These are phyloP conservation scores for Parus major DNA, from an alignment of 2,113 vertebrate species.

Conservation along the genomic window DNA sequence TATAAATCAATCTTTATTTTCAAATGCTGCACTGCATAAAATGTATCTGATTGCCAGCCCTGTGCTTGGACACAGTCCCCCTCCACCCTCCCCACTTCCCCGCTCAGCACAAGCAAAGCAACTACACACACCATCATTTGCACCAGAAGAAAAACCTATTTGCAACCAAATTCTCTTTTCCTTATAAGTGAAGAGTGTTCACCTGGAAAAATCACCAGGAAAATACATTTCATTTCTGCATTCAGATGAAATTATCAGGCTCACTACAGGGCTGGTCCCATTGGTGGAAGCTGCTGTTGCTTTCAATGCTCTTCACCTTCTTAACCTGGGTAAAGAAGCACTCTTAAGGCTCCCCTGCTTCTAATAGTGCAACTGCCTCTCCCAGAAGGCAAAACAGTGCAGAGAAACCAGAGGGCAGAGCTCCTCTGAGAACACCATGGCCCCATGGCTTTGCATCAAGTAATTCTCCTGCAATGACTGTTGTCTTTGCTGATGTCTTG, in stretches of 20 bases:
- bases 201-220: neutral
- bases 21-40: neutral
- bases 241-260: neutral
- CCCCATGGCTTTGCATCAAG: neutral
- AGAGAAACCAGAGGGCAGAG: neutral
- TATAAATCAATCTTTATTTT: slow-evolving; percentile 40
- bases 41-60: neutral
- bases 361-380: neutral
- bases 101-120: neutral
- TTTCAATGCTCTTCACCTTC: neutral
- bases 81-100: neutral
- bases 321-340: neutral
- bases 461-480: neutral
- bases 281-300: fast-evolving
- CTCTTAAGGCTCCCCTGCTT: neutral
- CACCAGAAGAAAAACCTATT: neutral
- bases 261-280: neutral
- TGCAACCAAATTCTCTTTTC: neutral
- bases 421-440: neutral
- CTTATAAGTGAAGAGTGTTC: neutral
- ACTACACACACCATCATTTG: neutral
- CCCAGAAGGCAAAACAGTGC: neutral
- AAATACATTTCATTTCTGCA: neutral
- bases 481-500: neutral
- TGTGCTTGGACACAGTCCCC: neutral